phyloP scores from a whole-genome alignment of 1,140 invertebrate species.

The Cecropterus lyciades region DNA sequence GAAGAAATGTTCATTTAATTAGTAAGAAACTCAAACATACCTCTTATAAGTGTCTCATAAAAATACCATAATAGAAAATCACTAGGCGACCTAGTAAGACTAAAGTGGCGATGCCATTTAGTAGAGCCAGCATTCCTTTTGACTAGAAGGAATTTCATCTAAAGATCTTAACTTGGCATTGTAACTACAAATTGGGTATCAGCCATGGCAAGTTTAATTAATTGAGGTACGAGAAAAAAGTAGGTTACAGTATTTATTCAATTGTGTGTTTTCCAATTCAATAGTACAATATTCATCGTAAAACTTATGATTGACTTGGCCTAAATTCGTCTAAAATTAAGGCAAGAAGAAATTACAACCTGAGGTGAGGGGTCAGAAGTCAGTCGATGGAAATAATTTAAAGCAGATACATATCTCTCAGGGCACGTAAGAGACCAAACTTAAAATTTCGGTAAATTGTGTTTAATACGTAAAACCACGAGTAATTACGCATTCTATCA shows the following conservation, averaged over 20 bases:
- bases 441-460: no score
- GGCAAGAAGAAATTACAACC: no score
- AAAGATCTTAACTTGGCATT: slow-evolving; percentile 7
- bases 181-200: slow-evolving; percentile 4
- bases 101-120: not conserved
- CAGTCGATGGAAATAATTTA: no score
- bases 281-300: not conserved
- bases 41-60: not conserved
- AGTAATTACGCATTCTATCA: no score
- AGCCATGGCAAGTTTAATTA: not conserved
- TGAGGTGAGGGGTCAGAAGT: no score
- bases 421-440: no score
- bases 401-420: no score
- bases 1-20: slow-evolving; percentile 2
- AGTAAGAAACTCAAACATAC: not conserved
- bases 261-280: slow-evolving; percentile 1
- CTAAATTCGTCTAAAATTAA: no score
- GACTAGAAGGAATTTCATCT: slow-evolving; percentile 5
- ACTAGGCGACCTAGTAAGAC: not conserved
- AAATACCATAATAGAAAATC: slow-evolving; percentile 11
- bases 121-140: slow-evolving; percentile 6
- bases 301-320: not conserved
- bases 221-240: not conserved
- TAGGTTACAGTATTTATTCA: not conserved
- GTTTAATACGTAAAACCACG: no score